phyloP scores from a whole-genome alignment of 2,888 invertebrate species.

The Drosophila lutescens region DNA sequence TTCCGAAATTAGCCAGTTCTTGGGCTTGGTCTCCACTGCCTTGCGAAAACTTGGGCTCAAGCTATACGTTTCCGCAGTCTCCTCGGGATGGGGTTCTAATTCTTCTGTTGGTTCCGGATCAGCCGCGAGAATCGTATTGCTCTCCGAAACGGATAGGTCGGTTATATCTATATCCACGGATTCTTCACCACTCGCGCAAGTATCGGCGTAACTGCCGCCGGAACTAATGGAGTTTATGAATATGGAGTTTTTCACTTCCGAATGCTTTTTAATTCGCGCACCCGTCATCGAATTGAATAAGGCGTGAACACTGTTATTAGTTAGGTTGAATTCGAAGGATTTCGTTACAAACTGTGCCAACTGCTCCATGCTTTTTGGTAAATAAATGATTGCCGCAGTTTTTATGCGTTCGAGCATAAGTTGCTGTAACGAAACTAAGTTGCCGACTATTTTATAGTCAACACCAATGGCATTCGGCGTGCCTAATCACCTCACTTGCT shows the following conservation, averaged over 20 bases:
- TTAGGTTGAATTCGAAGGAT: slow-evolving; percentile 89
- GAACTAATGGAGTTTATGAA: slow-evolving; percentile 51
- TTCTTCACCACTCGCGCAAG: slow-evolving; percentile 83
- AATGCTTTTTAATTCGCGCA: slow-evolving; percentile 67
- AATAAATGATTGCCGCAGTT: slow-evolving; percentile 14
- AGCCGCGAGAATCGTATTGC: slow-evolving; percentile 63
- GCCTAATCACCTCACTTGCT: slow-evolving; percentile 54
- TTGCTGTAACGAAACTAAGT: slow-evolving; percentile 63
- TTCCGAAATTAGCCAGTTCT: slow-evolving; percentile 34
- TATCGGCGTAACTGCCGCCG: slow-evolving; percentile 57
- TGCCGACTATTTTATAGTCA: slow-evolving; percentile 63
- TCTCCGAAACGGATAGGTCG: slow-evolving; percentile 81
- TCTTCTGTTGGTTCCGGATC: slow-evolving; percentile 73
- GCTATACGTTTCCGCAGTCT: slow-evolving; percentile 27
- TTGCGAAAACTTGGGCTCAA: slow-evolving; percentile 18
- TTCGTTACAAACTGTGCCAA: slow-evolving; percentile 95
- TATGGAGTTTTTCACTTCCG: slow-evolving; percentile 58
- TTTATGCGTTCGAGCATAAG: slow-evolving; percentile 61
- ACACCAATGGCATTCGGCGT: slow-evolving; percentile 65
- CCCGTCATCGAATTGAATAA: slow-evolving; percentile 80
- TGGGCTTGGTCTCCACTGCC: slow-evolving; percentile 27
- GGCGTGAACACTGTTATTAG: slow-evolving; percentile 82
- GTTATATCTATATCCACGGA: slow-evolving; percentile 84
- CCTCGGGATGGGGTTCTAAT: slow-evolving; percentile 48
- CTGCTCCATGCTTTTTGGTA: slow-evolving; percentile 89